Evolutionary conservation across 2,888 invertebrate genomes (phyloP), one percentile per base, ranked within the genome.

Genomic region (Nomada fucata): DNA sequence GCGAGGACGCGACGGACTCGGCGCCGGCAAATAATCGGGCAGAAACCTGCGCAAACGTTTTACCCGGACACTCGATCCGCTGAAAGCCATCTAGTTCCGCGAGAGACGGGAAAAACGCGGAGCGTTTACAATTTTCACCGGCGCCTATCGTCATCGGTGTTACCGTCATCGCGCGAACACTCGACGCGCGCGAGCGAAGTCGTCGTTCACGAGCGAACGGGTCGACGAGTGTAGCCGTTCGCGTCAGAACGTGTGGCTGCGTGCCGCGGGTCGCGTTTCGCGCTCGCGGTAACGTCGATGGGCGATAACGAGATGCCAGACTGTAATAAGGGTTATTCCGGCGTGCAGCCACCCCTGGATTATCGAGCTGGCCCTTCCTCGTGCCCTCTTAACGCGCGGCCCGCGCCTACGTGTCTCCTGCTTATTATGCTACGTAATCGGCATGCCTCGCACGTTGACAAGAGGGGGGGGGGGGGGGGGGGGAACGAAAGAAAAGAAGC

Each of bases 151-250:
- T 83, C 71, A 64, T 69, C 20, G 81, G 74, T 67, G 74, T 68
- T 71, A 71, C 74, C 64, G 84, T 71, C 74, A 71, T 23, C 71
- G 82, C 72, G 83, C 64, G 64, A 82, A 78, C 70, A 55, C 74
- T 76, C 70, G 55, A 64, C 67, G 20, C 50, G 79, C 11, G 50
- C 65, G 67, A 79, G 84, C 79, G 59, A 82, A 77, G 72, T 79
- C 76, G 83, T 85, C 84, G 83, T 85, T 86, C 70, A 85, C 84
- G 79, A 86, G 75, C 85, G 84, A 86, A 80, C 79, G 85, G 53
- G 44, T 82, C 76, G 76, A 79, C 82, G 47, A 85, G 84, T 85
- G 85, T 79, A 79, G 75, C 52, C 76, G 76, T 78, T 76, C 80
- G 78, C 85, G 63, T 80, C 76, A 80, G 7, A 84, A 85, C 80